Evolutionary conservation across 2,797 vertebrate genomes (phyloP).

Genomic region (Acropternis orthonyx): DNA sequence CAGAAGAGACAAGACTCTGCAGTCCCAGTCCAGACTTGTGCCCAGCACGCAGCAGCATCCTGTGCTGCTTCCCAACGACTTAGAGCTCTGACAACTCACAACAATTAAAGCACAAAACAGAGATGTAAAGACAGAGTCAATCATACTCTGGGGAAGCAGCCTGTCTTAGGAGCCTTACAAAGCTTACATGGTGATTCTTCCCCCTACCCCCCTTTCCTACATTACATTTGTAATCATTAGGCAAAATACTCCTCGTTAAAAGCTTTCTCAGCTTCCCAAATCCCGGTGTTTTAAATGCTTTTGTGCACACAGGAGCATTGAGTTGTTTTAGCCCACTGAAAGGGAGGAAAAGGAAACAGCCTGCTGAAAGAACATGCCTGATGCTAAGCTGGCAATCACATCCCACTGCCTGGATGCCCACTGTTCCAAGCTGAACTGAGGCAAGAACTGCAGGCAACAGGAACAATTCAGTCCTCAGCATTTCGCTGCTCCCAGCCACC

Average conservation of each 20-base stretch:
- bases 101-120: not conserved
- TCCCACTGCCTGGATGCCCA: conserved; percentile 52
- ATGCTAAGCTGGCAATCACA: conserved; percentile 34
- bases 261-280: not conserved
- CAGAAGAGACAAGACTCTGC: not conserved
- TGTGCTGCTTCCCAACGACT: not conserved
- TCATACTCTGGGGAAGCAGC: not conserved
- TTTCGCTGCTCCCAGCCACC: conserved; percentile 16
- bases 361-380: not conserved
- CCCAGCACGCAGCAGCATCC: rapidly evolving
- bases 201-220: not conserved
- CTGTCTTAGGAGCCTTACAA: not conserved
- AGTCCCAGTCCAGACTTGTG: not conserved
- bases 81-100: not conserved
- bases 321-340: not conserved
- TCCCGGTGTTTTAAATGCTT: not conserved
- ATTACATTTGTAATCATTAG: not conserved
- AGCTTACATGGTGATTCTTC: not conserved
- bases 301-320: not conserved
- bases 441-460: not conserved
- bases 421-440: conserved; percentile 44
- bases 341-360: conserved; percentile 9
- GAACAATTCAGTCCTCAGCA: not conserved
- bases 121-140: not conserved
- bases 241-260: not conserved